Evolutionary conservation across 2,888 invertebrate species (phyloP).

Genomic region (Linnaemya tessellans): DNA sequence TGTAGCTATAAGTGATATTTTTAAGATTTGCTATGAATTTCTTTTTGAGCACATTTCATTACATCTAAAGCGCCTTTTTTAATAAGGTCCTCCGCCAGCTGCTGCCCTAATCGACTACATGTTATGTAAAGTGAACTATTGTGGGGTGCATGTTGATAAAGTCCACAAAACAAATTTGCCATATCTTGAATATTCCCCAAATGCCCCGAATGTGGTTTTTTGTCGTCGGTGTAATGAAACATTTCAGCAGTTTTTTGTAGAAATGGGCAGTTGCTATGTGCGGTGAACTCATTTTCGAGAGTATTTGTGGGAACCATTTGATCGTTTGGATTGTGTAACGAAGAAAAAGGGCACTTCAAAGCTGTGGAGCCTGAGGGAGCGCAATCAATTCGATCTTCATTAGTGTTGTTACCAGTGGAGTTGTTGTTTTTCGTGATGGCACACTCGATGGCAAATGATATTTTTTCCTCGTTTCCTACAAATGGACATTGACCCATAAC

Average conservation of each 20-base stretch:
- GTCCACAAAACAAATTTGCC: slow-evolving; percentile 85
- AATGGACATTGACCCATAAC: slow-evolving; percentile 86
- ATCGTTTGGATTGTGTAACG: slow-evolving; percentile 68
- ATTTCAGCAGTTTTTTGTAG: slow-evolving; percentile 82
- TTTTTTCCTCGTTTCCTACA: slow-evolving; percentile 82
- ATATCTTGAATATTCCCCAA: slow-evolving; percentile 78
- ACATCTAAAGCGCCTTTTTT: slow-evolving; percentile 91
- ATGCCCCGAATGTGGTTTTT: slow-evolving; percentile 78
- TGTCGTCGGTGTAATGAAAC: slow-evolving; percentile 82
- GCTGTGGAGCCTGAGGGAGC: slow-evolving; percentile 74
- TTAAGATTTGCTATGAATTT: slow-evolving; percentile 84
- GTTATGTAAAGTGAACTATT: slow-evolving; percentile 86
- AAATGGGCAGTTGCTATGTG: slow-evolving; percentile 81
- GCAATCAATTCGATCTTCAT: slow-evolving; percentile 77
- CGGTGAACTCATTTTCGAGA: slow-evolving; percentile 52
- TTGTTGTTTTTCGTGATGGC: slow-evolving; percentile 75
- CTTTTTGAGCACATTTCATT: slow-evolving; percentile 91
- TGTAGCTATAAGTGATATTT: not conserved
- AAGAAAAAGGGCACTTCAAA: slow-evolving; percentile 79
- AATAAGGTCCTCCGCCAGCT: slow-evolving; percentile 89
- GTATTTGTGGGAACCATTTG: slow-evolving; percentile 7
- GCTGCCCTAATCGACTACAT: slow-evolving; percentile 89
- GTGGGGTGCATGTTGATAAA: slow-evolving; percentile 87
- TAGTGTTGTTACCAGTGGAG: no score
- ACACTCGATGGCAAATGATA: slow-evolving; percentile 78